Conservation (phyloP, 2,113 vertebrate species). For the Clarias batrachus region DNA sequence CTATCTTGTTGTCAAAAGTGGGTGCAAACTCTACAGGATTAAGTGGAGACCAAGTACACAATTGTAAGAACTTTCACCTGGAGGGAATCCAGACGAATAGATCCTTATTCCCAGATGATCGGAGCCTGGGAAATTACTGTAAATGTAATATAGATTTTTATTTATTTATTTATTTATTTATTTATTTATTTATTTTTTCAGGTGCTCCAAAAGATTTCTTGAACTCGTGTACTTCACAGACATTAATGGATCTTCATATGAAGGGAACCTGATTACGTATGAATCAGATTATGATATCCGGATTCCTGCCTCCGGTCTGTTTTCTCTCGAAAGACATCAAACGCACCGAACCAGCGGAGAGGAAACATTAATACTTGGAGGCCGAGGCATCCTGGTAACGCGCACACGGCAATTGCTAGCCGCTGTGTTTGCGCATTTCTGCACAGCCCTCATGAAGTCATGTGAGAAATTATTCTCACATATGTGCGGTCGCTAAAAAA, state of each 20-base stretch:
- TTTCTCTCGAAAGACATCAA: neutral
- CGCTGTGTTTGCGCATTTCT: neutral
- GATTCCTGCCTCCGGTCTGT: neutral
- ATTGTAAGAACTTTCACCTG: slow-evolving; percentile 6
- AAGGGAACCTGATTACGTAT: neutral
- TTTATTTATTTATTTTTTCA: neutral
- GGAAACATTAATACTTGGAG: neutral
- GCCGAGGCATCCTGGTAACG: neutral
- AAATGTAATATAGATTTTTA: neutral
- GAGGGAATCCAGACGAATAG: neutral
- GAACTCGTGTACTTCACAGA: neutral
- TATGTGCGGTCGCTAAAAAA: neutral
- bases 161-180: neutral
- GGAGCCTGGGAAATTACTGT: neutral
- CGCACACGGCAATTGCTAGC: neutral
- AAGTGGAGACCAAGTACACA: neutral
- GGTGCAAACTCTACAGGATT: slow-evolving; percentile 16
- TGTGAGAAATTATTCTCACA: neutral
- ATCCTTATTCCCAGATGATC: neutral
- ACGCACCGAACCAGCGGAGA: neutral
- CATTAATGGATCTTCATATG: neutral
- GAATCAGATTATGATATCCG: neutral
- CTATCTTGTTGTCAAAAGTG: slow-evolving; percentile 6
- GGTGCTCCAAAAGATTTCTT: neutral
- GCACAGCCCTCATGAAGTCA: neutral